Evolutionary conservation across 2,113 vertebrate species (phyloP), one percentile per base, ranked within the genome.

Genomic region (Fukomys damarensis): DNA sequence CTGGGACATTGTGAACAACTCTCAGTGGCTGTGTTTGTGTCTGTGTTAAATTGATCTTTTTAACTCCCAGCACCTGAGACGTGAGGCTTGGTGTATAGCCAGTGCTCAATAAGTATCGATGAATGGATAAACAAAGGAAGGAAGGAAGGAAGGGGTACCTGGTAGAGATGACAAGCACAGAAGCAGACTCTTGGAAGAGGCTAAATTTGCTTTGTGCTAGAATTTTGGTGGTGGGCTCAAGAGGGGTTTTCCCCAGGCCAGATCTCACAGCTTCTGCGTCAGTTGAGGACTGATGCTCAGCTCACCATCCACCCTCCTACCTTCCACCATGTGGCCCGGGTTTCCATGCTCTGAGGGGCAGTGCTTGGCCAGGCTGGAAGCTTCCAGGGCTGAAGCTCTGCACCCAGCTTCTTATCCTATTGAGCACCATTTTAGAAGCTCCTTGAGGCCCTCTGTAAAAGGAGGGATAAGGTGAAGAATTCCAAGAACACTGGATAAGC

Each of bases 11-110:
- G 95, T 82, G 96, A 96, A 76, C 89, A 65, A 46, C 72, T 58
- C 81, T 74, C n/a, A 70, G 92, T 9, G 20, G 56, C 79, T 43
- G 74, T 85, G 86, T 80, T 58, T 96, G 77, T 83, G 84, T 94
- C 91, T 93, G 65, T 85, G 82, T 85, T 97, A 61, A 86, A 97
- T 49, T 65, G 96, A 98, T 95, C 89, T 86, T 93, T 97, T 85
- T 96, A 91, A 95, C 86, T 58, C 72, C 72, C 56, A 41, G 82
- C 72, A 95, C 77, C 72, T 86, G 58, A 83, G 94, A 94, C 0
- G 0, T 26, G 56, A 95, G 61, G 91, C 94, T 95, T 87, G 76
- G 70, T 82, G 79, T 70, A 72, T 32, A 96, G 86, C 70, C 89
- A 90, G 17, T 63, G 79, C 72, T 97, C 95, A 68, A 86, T 91